Percentiles rank a stretch among this genome's conserved stretches.
Conservation (phyloP, 2,113 vertebrate species). For the Entomyzon cyanotis region DNA sequence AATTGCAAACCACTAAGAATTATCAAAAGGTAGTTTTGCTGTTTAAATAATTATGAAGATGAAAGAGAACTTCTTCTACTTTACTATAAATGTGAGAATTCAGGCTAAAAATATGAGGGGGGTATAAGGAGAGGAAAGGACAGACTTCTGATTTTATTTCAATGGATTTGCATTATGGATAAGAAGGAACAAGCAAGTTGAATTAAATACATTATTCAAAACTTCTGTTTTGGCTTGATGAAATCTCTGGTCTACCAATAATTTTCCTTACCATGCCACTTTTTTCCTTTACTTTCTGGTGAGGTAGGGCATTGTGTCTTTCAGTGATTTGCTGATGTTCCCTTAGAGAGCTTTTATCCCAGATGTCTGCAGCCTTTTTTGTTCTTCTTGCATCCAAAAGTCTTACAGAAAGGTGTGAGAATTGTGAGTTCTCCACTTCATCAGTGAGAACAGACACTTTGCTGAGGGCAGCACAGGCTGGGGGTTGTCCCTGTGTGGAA, state of each 20-base stretch:
- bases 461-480: too few species aligned
- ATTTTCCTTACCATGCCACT: neutral
- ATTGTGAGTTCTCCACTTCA: neutral
- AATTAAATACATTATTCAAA: neutral
- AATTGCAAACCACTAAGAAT: neutral
- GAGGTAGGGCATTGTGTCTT: neutral
- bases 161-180: neutral
- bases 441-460: neutral
- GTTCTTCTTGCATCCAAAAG: neutral
- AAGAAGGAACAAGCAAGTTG: neutral
- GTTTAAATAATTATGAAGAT: neutral
- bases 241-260: neutral
- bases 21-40: neutral
- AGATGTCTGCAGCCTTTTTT: neutral
- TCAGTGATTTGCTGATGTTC: neutral
- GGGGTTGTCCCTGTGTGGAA: neutral
- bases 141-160: neutral
- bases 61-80: neutral
- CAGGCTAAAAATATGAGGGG: neutral
- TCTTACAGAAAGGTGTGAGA: neutral
- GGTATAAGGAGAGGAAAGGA: neutral
- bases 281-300: neutral
- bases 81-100: neutral
- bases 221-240: neutral
- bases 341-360: neutral